Evolutionary conservation across 2,113 vertebrate species (phyloP), one percentile per base, ranked within the genome.

Genomic region (Pitta sordida): DNA sequence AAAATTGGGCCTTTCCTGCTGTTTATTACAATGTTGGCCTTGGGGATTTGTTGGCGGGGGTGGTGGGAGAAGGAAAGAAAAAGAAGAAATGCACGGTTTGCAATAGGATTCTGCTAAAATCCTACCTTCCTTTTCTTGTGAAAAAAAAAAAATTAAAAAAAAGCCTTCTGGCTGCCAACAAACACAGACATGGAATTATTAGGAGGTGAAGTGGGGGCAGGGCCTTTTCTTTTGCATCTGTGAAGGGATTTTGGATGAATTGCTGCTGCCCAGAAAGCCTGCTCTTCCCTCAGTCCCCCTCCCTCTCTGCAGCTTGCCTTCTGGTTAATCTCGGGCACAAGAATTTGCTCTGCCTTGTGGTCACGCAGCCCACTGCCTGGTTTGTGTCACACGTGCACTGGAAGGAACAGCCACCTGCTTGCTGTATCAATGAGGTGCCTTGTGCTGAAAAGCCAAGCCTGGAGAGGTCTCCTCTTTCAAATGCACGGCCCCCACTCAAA

Each of bases 1-100:
- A 96, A 96, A 96, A 97, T 92, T 93, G 81, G 94, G 80, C 37
- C 89, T 94, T 94, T 97, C 96, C 96, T 97, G 94, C 94, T 97
- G 95, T 90, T 96, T 96, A 95, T 96, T 93, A 96, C 94, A 96
- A 91, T 83, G 59, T 90, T 84, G 86, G 88, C 86, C 93, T 83
- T 46, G 26, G 84, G 84, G 93, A 92, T 75, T 93, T 92, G 41
- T 60, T 43, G 48, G 14, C 17, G 64, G 49, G 30, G 69, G 37
- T 10, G 36, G 60, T 1, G 4, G 39, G 34, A 75, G 37, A 44
- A 58, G 37, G 64, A 67, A 94, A 93, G 56, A 63, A 86, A 90
- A 88, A 90, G 63, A 91, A 95, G 86, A 71, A 94, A 94, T 88
- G n/a, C 9, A 65, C 0, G 2, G 46, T 81, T 92, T 81, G 67